These are phyloP conservation scores for Diarsia dahlii DNA, from an alignment of 2,888 invertebrate genomes.

Conservation along the genomic window DNA sequence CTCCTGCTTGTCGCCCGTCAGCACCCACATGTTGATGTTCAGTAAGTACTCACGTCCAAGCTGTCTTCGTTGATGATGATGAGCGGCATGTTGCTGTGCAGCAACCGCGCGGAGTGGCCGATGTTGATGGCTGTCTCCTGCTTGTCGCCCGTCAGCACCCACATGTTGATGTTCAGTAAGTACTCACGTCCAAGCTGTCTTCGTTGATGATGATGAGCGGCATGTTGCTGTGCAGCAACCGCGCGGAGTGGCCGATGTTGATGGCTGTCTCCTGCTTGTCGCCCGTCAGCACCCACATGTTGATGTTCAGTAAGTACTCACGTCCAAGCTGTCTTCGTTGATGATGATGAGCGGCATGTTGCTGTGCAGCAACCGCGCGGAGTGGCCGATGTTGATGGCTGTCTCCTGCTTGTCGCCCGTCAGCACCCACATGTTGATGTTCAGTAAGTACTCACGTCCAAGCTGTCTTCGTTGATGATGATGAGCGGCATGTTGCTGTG, in stretches of 20 bases:
- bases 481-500: slow-evolving; percentile 96
- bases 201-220: slow-evolving; percentile 97
- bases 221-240: slow-evolving; percentile 96
- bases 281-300: slow-evolving; percentile 99
- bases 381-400: slow-evolving; percentile 99
- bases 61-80: slow-evolving; percentile 97
- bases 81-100: slow-evolving; percentile 96
- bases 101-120: slow-evolving; percentile 97
- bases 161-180: slow-evolving; percentile 95
- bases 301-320: slow-evolving; percentile 93
- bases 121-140: slow-evolving; percentile 99
- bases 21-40: slow-evolving; percentile 98
- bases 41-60: slow-evolving; percentile 93
- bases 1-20: slow-evolving; percentile 99
- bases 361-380: slow-evolving; percentile 95
- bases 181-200: slow-evolving; percentile 95
- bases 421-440: slow-evolving; percentile 99
- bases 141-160: slow-evolving; percentile 99
- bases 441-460: slow-evolving; percentile 93
- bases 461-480: slow-evolving; percentile 96
- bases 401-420: slow-evolving; percentile 99
- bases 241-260: slow-evolving; percentile 99
- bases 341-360: slow-evolving; percentile 96
- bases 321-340: slow-evolving; percentile 97
- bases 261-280: slow-evolving; percentile 99